phyloP scores from a whole-genome alignment of 2,797 vertebrate genomes.

The Eupleurogrammus muticus region DNA sequence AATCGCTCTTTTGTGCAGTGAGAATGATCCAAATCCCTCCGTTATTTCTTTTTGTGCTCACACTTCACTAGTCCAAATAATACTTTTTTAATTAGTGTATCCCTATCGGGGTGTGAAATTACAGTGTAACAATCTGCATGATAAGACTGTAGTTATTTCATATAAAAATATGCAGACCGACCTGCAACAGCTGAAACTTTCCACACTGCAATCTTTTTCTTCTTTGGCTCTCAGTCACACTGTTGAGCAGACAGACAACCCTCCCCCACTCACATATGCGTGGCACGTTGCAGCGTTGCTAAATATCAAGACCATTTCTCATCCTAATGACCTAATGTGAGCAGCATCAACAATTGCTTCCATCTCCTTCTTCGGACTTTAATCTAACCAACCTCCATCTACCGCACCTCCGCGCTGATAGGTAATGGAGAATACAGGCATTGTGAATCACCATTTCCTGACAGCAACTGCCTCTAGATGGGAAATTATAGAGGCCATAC shows the following conservation, averaged over 20 bases:
- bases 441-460: conserved; percentile 61
- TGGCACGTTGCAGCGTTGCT: conserved; percentile 74
- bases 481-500: conserved; percentile 56
- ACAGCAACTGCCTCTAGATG: conserved; percentile 47
- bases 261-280: conserved; percentile 57
- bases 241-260: conserved; percentile 48
- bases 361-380: conserved; percentile 66
- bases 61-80: conserved; percentile 17
- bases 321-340: conserved; percentile 81
- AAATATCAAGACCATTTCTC: conserved; percentile 84
- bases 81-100: conserved; percentile 50
- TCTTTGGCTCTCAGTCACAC: conserved; percentile 43
- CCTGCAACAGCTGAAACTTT: conserved; percentile 58
- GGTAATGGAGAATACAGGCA: conserved; percentile 53
- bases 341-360: conserved; percentile 73
- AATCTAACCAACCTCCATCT: conserved; percentile 60
- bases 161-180: conserved; percentile 30
- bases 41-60: conserved; percentile 20
- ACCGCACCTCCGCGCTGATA: conserved; percentile 24
- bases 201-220: conserved; percentile 48
- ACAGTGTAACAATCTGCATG: conserved; percentile 29
- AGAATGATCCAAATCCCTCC: conserved; percentile 19
- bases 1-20: conserved; percentile 28
- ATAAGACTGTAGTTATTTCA: conserved; percentile 38
- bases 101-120: conserved; percentile 52